These are phyloP conservation scores for Takifugu ocellatus DNA, from an alignment of 2,797 vertebrate genomes.

Conservation along the genomic window DNA sequence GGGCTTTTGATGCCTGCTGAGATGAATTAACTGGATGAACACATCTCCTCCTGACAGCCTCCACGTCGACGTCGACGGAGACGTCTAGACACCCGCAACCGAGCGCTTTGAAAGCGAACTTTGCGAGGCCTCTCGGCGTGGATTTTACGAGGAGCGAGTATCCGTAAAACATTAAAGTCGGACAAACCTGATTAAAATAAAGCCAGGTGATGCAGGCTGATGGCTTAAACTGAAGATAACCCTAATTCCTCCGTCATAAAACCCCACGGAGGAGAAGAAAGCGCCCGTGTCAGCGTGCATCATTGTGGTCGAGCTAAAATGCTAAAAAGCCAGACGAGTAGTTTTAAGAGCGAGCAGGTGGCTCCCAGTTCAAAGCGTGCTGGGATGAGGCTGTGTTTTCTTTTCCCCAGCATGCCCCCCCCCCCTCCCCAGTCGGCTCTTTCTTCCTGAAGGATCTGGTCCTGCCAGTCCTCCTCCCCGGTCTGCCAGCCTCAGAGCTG, in stretches of 20 bases:
- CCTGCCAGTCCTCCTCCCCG: slow-evolving; percentile 39
- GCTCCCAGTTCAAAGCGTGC: slow-evolving; percentile 61
- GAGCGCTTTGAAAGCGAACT: slow-evolving; percentile 41
- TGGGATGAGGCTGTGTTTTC: slow-evolving; percentile 68
- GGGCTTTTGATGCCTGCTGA: slow-evolving; percentile 49
- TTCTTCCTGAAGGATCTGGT: slow-evolving; percentile 33
- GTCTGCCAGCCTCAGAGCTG: slow-evolving; percentile 60
- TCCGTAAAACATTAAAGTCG: no score
- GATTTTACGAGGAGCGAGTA: no score
- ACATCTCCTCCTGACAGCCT: slow-evolving; percentile 50
- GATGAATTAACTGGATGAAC: slow-evolving; percentile 53
- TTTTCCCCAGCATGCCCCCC: slow-evolving; percentile 41
- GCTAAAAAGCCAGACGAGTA: slow-evolving; percentile 60
- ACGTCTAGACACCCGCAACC: slow-evolving; percentile 45
- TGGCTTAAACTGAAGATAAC: no score
- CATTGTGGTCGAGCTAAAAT: slow-evolving; percentile 42
- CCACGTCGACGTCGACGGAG: slow-evolving; percentile 46
- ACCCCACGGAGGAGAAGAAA: slow-evolving; percentile 23
- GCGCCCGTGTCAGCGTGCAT: slow-evolving; percentile 44
- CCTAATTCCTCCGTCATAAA: background rate
- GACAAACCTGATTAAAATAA: no score
- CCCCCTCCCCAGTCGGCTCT: slow-evolving; percentile 7
- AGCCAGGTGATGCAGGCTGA: no score
- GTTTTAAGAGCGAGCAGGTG: slow-evolving; percentile 70
- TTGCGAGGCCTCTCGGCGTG: slow-evolving; percentile 11